Evolutionary conservation across 2,797 vertebrate genomes (phyloP).

Genomic region (Gallirallus australis): DNA sequence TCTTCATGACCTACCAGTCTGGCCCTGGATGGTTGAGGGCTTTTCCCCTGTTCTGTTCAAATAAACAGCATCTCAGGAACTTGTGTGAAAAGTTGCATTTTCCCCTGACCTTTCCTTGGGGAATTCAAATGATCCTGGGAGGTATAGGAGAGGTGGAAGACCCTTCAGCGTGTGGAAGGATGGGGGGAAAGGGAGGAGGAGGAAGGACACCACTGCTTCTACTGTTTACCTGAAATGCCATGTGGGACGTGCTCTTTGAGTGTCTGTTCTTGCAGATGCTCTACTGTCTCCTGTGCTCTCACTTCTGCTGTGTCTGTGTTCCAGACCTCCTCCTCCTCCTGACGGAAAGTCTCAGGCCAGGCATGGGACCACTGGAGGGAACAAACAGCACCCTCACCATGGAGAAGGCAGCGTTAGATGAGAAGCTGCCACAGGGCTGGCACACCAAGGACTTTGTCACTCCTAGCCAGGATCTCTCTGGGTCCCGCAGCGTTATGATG

Average conservation of each 20-base stretch:
- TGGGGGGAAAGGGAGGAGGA: background rate
- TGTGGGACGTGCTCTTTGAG: background rate
- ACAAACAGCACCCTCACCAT: conserved; percentile 82
- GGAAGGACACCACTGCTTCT: background rate
- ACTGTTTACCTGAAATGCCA: background rate
- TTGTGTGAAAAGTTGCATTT: background rate
- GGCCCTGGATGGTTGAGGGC: background rate
- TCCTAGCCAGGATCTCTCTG: conserved; percentile 71
- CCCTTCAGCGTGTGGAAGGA: background rate
- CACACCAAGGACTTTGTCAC: conserved; percentile 68
- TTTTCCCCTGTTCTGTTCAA: background rate
- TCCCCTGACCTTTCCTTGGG: background rate
- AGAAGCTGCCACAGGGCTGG: conserved; percentile 52
- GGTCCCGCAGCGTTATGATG: conserved; percentile 81
- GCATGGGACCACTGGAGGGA: conserved; percentile 83
- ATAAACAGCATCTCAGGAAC: background rate
- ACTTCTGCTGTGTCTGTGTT: conserved; percentile 22
- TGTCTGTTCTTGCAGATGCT: background rate
- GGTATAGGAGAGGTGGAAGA: background rate
- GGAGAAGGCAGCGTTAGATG: conserved; percentile 66
- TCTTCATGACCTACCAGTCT: background rate
- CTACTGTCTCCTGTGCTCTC: background rate
- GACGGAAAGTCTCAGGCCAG: background rate
- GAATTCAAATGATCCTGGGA: background rate
- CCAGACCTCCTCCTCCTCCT: conserved; percentile 6